Evolutionary conservation across 2,888 invertebrate species (phyloP), one percentile per base, ranked within the genome.

Genomic region (Pyrochroa serraticornis): DNA sequence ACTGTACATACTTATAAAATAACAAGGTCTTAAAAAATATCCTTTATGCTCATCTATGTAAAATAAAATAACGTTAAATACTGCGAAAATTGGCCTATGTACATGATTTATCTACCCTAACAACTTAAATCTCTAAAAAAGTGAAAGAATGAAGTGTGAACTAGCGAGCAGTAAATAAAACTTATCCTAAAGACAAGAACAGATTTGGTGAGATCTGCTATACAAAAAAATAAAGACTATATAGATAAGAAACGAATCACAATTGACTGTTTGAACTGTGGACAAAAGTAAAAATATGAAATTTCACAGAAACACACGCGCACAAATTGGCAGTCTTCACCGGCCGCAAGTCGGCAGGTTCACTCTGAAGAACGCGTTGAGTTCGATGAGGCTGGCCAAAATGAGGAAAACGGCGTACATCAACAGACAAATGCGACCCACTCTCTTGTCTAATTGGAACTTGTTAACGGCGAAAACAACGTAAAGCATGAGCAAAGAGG

Each of bases 281-380:
- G 51, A 57, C 45, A 57, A 38, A 46, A 44, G 35, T 31, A 46
- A 45, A 50, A 51, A 51, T 39, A 41, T 33, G 39, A 46, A 37
- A 43, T 35, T 49, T 38, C 39, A 38, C 22, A 34, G 50, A 42
- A 51, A 43, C 30, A 42, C 54, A 55, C 41, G 13, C 9, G 33
- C 43, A 14, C 46, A 58, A n/a, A 46, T 45, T 53, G 44, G 39
- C n/a, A 2, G 13, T 32, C 38, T 69, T 77, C 76, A 82, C 77
- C 87, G 84, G 76, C 84, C 85, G 81, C 95, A 95, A 60, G 93
- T 91, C 68, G 93, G 93, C 69, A 91, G 83, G 81, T 94, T 95
- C 71, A 95, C 92, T 71, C 88, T 88, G 83, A 93, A 94, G 87
- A 95, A 95, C 64, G 93, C 92, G 80, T 95, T 95, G 73, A 95